Evolutionary conservation across 2,113 vertebrate genomes (phyloP).

Genomic region (Cisticola juncidis): DNA sequence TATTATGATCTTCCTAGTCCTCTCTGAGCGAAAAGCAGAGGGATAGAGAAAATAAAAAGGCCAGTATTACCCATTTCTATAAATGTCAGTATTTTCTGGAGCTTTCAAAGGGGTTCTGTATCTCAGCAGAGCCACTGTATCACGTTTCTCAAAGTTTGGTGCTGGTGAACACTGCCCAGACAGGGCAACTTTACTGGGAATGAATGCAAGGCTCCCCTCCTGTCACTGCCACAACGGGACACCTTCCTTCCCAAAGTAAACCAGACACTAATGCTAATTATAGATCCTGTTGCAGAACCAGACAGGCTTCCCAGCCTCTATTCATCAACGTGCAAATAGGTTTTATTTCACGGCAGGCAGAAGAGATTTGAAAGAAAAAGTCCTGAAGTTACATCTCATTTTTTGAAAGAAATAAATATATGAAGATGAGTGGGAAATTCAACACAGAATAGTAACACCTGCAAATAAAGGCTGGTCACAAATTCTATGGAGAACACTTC

Average conservation of each 20-base stretch:
- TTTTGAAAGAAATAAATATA: neutral
- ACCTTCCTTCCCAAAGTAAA: constrained; percentile 30
- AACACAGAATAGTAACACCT: neutral
- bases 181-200: neutral
- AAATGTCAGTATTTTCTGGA: neutral
- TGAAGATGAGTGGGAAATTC: neutral
- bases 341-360: neutral
- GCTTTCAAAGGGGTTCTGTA: neutral
- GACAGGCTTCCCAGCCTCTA: constrained; percentile 22
- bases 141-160: neutral
- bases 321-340: constrained; percentile 4
- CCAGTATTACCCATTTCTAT: neutral
- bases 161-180: constrained; percentile 9
- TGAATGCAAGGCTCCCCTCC: neutral
- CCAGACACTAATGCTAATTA: constrained; percentile 45
- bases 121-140: neutral
- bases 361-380: neutral
- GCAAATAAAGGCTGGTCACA: neutral
- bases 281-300: constrained; percentile 4
- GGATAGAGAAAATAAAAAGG: neutral
- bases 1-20: neutral
- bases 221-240: neutral
- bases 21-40: neutral
- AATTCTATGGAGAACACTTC: neutral
- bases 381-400: neutral